Conservation (phyloP, 2,797 vertebrate species). For the Takifugu ocellatus region DNA sequence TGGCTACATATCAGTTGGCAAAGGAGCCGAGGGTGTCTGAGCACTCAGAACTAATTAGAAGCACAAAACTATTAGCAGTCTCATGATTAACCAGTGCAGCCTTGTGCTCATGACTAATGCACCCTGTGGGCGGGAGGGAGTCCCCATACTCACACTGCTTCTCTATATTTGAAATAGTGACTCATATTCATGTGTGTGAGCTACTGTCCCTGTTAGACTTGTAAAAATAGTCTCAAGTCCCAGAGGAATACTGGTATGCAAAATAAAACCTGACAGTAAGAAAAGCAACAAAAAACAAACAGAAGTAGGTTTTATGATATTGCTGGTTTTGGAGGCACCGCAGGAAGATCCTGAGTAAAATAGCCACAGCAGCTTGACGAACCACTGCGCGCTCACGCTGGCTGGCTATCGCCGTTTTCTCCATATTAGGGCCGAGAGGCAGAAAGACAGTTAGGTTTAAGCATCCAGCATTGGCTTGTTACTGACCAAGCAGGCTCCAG, state of each 20-base stretch:
- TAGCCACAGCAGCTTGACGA: no score
- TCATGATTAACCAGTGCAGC: constrained; percentile 55
- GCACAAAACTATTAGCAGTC: constrained; percentile 40
- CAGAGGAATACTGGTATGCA: not conserved
- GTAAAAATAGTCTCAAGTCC: constrained; percentile 25
- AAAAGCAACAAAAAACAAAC: not conserved
- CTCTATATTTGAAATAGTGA: constrained; percentile 61
- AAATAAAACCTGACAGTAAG: not conserved
- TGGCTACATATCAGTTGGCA: no score
- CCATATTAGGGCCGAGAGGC: constrained; percentile 58
- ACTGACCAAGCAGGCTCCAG: constrained; percentile 42
- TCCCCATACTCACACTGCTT: constrained; percentile 33
- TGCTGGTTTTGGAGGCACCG: constrained; percentile 7
- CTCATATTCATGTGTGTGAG: constrained; percentile 54
- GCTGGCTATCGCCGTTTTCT: constrained; percentile 36
- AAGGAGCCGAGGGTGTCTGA: not conserved
- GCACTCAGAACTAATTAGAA: constrained; percentile 32
- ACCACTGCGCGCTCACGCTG: not conserved
- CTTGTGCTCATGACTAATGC: constrained; percentile 64
- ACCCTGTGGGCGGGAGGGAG: constrained; percentile 51
- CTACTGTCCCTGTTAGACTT: constrained; percentile 29
- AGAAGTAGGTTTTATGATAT: not conserved
- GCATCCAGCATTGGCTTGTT: constrained; percentile 28
- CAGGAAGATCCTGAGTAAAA: constrained; percentile 1
- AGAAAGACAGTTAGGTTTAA: constrained; percentile 33